Evolutionary conservation across 2,113 vertebrate genomes (phyloP), one percentile per base, ranked within the genome.

Genomic region (Ginglymostoma cirratum): DNA sequence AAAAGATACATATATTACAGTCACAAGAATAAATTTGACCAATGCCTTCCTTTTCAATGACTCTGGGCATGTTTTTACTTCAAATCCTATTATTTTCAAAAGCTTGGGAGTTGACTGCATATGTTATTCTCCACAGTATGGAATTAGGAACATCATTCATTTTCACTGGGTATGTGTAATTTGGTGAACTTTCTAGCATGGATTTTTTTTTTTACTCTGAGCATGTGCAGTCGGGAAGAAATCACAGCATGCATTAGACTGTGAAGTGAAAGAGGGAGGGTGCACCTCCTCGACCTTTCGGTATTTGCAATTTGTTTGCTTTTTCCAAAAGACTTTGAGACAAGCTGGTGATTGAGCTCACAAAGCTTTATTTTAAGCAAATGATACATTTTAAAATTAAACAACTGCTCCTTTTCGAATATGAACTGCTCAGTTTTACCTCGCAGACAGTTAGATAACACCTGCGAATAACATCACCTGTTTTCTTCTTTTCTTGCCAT

Each of bases 391-490:
- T 93, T 38, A 93, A 93, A 66, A 66, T n/a, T 93, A 3, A 38
- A 66, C 89, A 93, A 93, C 89, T 93, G 89, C 89, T 93, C 89
- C 61, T 93, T 93, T 93, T 93, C 89, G 14, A 93, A 67, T n/a
- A 66, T 66, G 61, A 93, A 93, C 89, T 93, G 89, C 89, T 93
- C 89, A 93, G 30, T 93, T 93, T 93, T 93, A 93, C 89, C 89
- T 93, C 89, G 67, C 89, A 93, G 89, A 38, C 89, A 93, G 89
- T 67, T 93, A 66, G 34, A 38, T 66, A 38, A 65, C 89, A 93
- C 89, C 89, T 93, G 89, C 38, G 89, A 93, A 93, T 66, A 93
- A 93, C 89, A 93, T 93, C 89, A 93, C 89, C 89, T 93, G 89
- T 93, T 93, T 93, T 66, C 61, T 65, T 93, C 72, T 55, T 93